A percentile compares a stretch with the other conserved stretches of the same genome.
Evolutionary conservation across 2,888 invertebrate genomes (phyloP).

Genomic region (Agrochola lota): DNA sequence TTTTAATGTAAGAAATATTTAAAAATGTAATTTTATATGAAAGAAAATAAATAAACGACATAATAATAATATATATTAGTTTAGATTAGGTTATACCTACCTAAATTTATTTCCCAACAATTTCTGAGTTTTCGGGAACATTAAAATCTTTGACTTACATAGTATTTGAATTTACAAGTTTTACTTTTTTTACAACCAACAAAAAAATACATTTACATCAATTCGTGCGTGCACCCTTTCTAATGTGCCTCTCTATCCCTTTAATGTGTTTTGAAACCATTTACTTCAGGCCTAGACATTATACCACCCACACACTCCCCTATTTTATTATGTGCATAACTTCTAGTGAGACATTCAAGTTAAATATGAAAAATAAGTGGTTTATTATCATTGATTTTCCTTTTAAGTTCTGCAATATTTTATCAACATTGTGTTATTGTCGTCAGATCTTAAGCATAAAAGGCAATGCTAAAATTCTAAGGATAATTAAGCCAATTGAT

Average conservation of each 20-base stretch:
- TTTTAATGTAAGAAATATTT: too few species aligned
- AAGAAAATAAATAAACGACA: too few species aligned
- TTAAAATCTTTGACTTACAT: neutral
- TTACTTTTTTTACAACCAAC: neutral
- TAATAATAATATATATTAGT: too few species aligned
- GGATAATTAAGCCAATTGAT: too few species aligned
- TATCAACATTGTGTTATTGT: neutral
- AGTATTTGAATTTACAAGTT: slow-evolving; percentile 1
- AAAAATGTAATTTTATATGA: too few species aligned
- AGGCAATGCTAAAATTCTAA: neutral
- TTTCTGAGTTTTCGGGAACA: neutral
- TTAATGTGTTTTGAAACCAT: slow-evolving; percentile 29
- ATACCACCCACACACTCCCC: neutral
- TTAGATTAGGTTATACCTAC: neutral
- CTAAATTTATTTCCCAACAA: neutral
- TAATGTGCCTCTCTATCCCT: slow-evolving; percentile 4
- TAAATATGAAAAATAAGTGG: neutral
- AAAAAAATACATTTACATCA: slow-evolving; percentile 14
- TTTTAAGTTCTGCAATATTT: neutral
- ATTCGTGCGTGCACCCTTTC: slow-evolving; percentile 2
- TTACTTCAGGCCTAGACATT: slow-evolving; percentile 7
- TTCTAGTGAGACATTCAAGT: neutral
- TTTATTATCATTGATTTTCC: neutral
- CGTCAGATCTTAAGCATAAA: neutral
- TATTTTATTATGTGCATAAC: slow-evolving; percentile 11